Evolutionary conservation across 2,888 invertebrate species (phyloP).

Genomic region (Poecilus cupreus): DNA sequence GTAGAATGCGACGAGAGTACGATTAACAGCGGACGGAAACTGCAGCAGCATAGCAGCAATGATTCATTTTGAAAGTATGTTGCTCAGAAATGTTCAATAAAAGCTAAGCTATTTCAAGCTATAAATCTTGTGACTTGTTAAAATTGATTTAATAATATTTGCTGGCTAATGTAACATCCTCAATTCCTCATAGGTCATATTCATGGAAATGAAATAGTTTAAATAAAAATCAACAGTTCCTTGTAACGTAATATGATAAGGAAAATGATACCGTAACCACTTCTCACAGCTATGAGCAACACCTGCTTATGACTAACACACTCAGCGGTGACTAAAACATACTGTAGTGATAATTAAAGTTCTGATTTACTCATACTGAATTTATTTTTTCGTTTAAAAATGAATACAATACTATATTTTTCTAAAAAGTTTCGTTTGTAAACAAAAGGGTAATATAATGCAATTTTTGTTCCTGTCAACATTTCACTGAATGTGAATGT

Average conservation of each 20-base stretch:
- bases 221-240: neutral
- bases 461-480: no score
- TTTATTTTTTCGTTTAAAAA: no score
- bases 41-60: neutral
- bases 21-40: neutral
- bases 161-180: neutral
- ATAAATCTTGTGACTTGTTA: neutral
- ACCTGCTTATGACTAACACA: conserved; percentile 33
- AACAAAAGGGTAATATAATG: no score
- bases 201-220: neutral
- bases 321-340: neutral
- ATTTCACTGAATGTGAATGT: neutral
- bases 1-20: neutral
- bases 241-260: conserved; percentile 1
- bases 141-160: neutral
- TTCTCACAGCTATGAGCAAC: conserved; percentile 37
- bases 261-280: conserved; percentile 22
- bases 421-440: neutral
- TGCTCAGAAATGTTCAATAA: conserved; percentile 8
- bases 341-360: neutral
- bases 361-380: no score
- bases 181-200: neutral
- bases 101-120: neutral
- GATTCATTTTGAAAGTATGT: conserved; percentile 43
- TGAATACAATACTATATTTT: neutral